Base-by-base conservation (phyloP, 2,113 vertebrate species). In the Serinus canaria region DNA sequence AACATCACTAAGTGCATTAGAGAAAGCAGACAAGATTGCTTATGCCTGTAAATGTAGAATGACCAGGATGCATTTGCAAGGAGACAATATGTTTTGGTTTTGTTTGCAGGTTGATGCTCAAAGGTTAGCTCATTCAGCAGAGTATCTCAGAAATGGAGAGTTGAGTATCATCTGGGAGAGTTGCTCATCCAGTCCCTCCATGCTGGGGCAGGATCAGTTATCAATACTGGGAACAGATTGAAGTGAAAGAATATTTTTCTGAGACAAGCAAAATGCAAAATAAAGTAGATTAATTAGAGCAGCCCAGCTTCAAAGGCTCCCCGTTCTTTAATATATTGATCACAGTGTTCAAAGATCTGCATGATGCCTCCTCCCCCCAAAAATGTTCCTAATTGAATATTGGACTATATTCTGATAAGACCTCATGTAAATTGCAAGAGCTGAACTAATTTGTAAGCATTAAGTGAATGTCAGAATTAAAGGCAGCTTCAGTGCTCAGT, bases 311-410 rank as follows among this genome's bases (percentile, higher is more conserved):
- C 88, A 95, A 96, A 92, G 39, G 14, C 27, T 66, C 66, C 35
- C 39, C 55, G 20, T n/a, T 87, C 78, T 89, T 92, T 81, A 82
- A 89, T 77, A 76, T 87, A 76, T 83, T 77, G 72, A 86, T 81
- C 43, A 83, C 15, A 89, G 63, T 46, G 80, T 74, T 87, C 37
- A 49, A 87, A 84, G 72, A 46, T 76, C 68, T 50, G 39, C 52
- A 39, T 63, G 39, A 35, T 58, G 22, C 67, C 35, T 80, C 13
- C 53, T 30, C 11, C 15, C 8, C 1, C 0, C 6, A 28, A 85
- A 76, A 62, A 70, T 13, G 6, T 56, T 74, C 60, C 30, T 84
- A 79, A 67, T 41, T 91, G 55, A 77, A 68, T 92, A 62, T 56
- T 64, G 59, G 73, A 35, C 52, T 72, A 33, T 46, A 60, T 83